A percentile compares a stretch with the other conserved stretches of the same genome.
These are phyloP conservation scores for Orbicella faveolata DNA, from an alignment of 64 coral and sea anemone genomes.

Conservation along the genomic window DNA sequence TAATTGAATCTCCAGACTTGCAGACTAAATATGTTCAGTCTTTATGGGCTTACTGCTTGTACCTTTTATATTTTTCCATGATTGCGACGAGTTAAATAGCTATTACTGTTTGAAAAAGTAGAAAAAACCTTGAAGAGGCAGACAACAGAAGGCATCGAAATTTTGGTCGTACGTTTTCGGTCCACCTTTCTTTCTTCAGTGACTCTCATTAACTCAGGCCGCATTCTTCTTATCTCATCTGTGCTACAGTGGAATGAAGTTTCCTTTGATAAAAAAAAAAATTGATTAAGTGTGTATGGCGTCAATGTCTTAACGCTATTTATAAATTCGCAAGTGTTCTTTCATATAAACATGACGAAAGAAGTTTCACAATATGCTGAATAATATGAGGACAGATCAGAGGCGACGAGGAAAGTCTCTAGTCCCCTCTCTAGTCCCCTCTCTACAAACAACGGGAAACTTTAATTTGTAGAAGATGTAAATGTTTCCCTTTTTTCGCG, in stretches of 20 bases:
- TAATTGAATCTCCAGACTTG: slow-evolving; percentile 11
- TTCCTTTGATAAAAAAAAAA: background rate
- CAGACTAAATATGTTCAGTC: background rate
- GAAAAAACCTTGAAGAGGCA: background rate
- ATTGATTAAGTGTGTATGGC: background rate
- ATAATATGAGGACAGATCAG: background rate
- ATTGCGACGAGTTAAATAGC: background rate
- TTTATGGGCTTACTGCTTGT: background rate
- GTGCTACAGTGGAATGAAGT: background rate
- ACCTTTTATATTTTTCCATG: background rate
- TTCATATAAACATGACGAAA: background rate
- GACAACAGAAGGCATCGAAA: no score
- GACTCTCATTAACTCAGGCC: background rate
- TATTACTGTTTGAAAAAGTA: background rate
- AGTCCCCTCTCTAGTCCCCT: no score
- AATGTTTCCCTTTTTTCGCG: no score
- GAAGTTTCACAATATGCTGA: background rate
- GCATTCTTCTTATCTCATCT: background rate
- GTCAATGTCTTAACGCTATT: background rate
- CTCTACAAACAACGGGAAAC: no score
- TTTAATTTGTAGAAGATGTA: no score
- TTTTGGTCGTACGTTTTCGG: background rate
- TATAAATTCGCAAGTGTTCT: background rate
- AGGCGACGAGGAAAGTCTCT: no score
- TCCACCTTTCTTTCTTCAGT: background rate